A percentile compares a stretch with the other conserved stretches of the same genome.
Evolutionary conservation across 2,888 invertebrate genomes (phyloP).

Genomic region (Hetaerina titia): DNA sequence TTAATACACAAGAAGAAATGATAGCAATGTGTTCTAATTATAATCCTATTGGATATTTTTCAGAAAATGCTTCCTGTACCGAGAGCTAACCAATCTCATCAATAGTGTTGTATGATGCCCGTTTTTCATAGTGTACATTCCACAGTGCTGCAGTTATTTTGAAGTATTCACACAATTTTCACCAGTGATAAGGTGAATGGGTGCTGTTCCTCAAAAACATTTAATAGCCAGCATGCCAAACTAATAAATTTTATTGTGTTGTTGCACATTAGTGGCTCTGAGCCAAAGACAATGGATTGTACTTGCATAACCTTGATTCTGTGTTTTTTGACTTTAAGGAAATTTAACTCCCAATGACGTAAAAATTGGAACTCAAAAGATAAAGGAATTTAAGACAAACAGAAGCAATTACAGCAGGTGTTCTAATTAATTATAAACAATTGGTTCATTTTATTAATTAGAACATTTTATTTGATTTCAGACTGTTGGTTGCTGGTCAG

Average conservation of each 20-base stretch:
- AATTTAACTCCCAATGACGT: background rate
- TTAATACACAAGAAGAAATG: background rate
- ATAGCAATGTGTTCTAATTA: background rate
- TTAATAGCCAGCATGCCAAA: background rate
- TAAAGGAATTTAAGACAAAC: background rate
- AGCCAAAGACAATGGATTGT: background rate
- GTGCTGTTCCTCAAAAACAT: background rate
- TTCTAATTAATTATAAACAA: background rate
- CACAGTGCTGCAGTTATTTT: background rate
- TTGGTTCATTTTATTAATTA: background rate
- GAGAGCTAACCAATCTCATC: constrained; percentile 83
- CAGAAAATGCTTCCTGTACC: constrained; percentile 84
- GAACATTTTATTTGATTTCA: constrained; percentile 45
- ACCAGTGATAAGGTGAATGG: constrained; percentile 22
- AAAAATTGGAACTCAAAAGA: background rate
- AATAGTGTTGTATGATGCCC: constrained; percentile 73
- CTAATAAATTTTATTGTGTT: background rate
- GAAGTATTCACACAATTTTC: constrained; percentile 28
- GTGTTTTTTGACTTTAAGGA: background rate
- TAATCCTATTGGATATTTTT: constrained; percentile 68
- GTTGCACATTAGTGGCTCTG: background rate
- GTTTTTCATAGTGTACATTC: background rate
- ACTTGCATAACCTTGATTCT: background rate
- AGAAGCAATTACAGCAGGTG: background rate
- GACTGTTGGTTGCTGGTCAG: background rate